A percentile compares a stretch with the other conserved stretches of the same genome.
Conservation (phyloP, 2,797 vertebrate species). For the Peromyscus nudipes region DNA sequence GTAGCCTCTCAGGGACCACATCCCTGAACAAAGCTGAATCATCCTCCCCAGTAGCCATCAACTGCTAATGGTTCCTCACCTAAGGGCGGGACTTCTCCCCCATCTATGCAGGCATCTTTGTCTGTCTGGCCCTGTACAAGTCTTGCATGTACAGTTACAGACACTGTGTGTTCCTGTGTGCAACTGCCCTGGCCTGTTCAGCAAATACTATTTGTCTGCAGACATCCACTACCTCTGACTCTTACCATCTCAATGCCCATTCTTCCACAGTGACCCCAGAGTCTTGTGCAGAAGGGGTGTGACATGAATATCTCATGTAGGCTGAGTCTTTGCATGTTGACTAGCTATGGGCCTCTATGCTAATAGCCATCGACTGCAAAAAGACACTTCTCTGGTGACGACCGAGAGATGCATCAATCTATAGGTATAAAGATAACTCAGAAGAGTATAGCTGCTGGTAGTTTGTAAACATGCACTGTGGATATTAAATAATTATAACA, state of each 20-base stretch:
- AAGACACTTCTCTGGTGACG: background rate
- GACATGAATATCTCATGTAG: background rate
- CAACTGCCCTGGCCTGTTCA: background rate
- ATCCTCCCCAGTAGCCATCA: background rate
- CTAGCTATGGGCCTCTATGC: background rate
- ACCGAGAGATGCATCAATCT: background rate
- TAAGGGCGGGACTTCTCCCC: background rate
- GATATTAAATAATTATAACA: background rate
- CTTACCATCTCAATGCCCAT: background rate
- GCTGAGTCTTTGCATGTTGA: background rate
- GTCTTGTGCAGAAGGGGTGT: background rate
- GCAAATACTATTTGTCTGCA: background rate
- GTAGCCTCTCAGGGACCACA: background rate
- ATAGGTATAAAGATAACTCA: background rate
- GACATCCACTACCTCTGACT: background rate
- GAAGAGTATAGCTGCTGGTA: background rate
- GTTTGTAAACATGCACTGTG: background rate
- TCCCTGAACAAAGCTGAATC: background rate
- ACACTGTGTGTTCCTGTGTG: background rate
- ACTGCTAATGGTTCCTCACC: background rate
- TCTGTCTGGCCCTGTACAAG: background rate
- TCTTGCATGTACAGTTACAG: background rate
- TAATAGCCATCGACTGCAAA: background rate
- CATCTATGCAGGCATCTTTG: background rate
- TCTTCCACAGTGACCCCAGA: background rate